These are phyloP conservation scores for Drosophila histrio DNA, from an alignment of 2,888 invertebrate species.

Conservation along the genomic window DNA sequence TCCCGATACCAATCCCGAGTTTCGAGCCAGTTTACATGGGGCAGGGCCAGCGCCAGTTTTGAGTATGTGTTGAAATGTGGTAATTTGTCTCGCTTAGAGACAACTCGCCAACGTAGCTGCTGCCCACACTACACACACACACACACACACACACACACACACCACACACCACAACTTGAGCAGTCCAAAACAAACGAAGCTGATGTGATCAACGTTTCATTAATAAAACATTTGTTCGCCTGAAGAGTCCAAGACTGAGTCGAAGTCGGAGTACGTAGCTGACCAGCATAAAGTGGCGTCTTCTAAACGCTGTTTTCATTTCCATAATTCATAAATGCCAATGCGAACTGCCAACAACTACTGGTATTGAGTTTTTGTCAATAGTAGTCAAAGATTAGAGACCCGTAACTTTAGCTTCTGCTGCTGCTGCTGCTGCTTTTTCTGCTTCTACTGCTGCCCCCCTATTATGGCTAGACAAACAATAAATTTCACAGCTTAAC, in stretches of 20 bases:
- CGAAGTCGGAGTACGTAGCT: conserved; percentile 3
- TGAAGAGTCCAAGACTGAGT: conserved; percentile 36
- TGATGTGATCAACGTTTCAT: conserved; percentile 70
- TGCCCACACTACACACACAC: conserved; percentile 45
- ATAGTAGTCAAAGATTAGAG: conserved; percentile 76
- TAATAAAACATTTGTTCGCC: conserved; percentile 78
- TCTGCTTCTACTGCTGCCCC: conserved; percentile 14
- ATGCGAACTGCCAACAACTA: conserved; percentile 77
- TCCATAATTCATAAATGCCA: conserved; percentile 79
- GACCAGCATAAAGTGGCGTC: conserved; percentile 50
- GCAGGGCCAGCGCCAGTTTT: conserved; percentile 60
- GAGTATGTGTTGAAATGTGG: conserved; percentile 79
- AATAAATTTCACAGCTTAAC: conserved; percentile 83
- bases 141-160: conserved; percentile 4
- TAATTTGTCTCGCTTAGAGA: conserved; percentile 79
- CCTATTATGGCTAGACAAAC: conserved; percentile 69
- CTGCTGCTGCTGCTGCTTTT: not conserved
- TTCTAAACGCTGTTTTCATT: conserved; percentile 56
- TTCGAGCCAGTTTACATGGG: conserved; percentile 17
- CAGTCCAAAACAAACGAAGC: conserved; percentile 16
- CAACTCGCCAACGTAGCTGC: conserved; percentile 15
- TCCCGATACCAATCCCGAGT: not conserved
- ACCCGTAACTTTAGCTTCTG: conserved; percentile 45
- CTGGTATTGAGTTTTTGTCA: conserved; percentile 82
- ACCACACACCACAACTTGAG: not conserved